Evolutionary conservation across 2,113 vertebrate species (phyloP), one percentile per base, ranked within the genome.

Genomic region (Vulpes lagopus): DNA sequence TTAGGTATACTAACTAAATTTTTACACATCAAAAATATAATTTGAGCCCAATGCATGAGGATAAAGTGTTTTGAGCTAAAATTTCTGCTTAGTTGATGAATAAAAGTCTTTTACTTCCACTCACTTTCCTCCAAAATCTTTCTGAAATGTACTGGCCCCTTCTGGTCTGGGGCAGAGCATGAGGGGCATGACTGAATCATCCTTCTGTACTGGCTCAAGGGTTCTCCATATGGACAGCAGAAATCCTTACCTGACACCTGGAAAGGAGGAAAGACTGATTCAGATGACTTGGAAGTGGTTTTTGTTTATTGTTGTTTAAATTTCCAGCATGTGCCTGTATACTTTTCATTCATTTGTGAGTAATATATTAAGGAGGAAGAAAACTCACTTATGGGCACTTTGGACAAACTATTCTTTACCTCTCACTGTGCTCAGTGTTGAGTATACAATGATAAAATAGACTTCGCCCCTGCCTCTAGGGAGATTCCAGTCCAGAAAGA

Each of bases 371-470:
- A 73, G 71, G 38, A 22, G 49, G 20, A 32, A 64, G 62, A 8
- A 82, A 59, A 57, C 8, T n/a, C 76, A 20, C 8, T 2, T 2
- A 22, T 14, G 20, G 43, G 55, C 17, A 7, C 51, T 49, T 85
- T n/a, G 62, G 51, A 74, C 65, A 55, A 60, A 57, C 2, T 8
- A 3, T 12, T 57, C 23, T 60, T 60, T 14, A 55, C 81, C 22
- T 9, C 5, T 32, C 7, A 1, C 27, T 25, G 3, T n/a, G 4
- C n/a, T 23, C 16, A 6, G 38, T 5, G 8, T 38, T 49, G n/a
- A 74, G 19, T 8, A 22, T 3, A 5, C 51, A 16, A 23, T 10
- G 7, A 64, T 15, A 53, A 11, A 43, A 25, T 17, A 51, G 35
- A 4, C 49, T 19, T 3, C 23, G 30, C 7, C 49, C 60, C 43